Conservation (phyloP, 2,113 vertebrate genomes). For the Oreocharis arfaki region DNA sequence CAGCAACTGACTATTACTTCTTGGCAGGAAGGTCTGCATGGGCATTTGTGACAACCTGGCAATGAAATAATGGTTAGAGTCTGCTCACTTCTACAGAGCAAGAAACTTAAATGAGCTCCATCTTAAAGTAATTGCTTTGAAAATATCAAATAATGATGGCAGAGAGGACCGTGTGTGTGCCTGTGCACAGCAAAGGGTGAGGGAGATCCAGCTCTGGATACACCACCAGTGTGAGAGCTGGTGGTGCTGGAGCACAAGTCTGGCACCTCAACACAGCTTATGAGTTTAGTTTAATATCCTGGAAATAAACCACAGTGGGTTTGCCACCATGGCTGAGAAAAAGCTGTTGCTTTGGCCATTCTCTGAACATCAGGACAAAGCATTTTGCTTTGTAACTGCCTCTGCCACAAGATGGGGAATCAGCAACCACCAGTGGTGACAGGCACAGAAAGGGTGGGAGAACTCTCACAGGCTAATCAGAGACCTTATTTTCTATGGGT, state of each 20-base stretch:
- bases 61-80: slow-evolving; percentile 20
- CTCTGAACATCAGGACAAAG: neutral
- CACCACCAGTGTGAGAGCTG: neutral
- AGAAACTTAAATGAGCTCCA: neutral
- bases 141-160: neutral
- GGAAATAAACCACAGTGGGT: neutral
- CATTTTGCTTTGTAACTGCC: neutral
- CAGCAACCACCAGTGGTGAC: neutral
- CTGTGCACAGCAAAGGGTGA: rapidly evolving
- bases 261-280: neutral
- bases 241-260: neutral
- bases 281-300: neutral
- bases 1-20: slow-evolving; percentile 22
- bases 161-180: neutral
- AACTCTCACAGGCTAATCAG: neutral
- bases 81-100: neutral
- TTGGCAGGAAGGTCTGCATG: slow-evolving; percentile 20
- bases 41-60: slow-evolving; percentile 40
- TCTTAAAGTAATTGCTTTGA: slow-evolving; percentile 10
- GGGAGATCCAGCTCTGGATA: neutral
- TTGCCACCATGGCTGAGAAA: neutral
- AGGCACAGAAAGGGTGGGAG: neutral
- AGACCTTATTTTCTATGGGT: neutral
- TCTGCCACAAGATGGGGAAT: neutral
- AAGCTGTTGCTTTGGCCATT: neutral